These are phyloP conservation scores for Sebastes paucispinis DNA, from an alignment of 2,797 vertebrate genomes.

Conservation along the genomic window DNA sequence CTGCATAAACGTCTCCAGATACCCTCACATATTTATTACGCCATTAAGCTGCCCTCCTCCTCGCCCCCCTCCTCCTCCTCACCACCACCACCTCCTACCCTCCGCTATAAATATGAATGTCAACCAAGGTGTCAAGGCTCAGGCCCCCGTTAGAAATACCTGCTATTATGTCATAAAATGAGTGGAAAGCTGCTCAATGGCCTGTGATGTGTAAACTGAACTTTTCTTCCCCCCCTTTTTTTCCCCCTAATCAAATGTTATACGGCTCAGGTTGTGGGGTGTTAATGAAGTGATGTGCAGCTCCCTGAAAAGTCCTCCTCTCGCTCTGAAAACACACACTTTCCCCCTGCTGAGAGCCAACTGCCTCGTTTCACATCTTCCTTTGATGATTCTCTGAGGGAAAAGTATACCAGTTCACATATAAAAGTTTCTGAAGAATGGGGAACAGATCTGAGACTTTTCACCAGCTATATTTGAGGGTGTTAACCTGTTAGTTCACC, in stretches of 20 bases:
- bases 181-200: conserved; percentile 55
- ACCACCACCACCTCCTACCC: not conserved
- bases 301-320: not conserved
- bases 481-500: conserved; percentile 9
- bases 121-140: conserved; percentile 38
- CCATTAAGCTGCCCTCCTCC: conserved; percentile 62
- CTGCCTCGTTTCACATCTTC: not conserved
- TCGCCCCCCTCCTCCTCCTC: not conserved
- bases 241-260: conserved; percentile 18
- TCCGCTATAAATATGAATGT: conserved; percentile 54
- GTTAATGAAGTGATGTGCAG: conserved; percentile 38
- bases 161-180: conserved; percentile 59
- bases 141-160: conserved; percentile 24
- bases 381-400: conserved; percentile 57
- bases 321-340: not conserved
- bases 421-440: conserved; percentile 40
- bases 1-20: conserved; percentile 57
- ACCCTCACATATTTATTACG: conserved; percentile 71
- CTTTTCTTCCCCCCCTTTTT: not conserved
- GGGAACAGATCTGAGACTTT: conserved; percentile 44
- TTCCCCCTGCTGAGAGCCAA: not conserved
- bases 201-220: conserved; percentile 50
- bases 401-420: conserved; percentile 7
- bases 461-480: conserved; percentile 3
- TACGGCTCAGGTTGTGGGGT: not conserved